Evolutionary conservation across 1,140 invertebrate genomes (phyloP), one percentile per base, ranked within the genome.

Genomic region (Planococcus citri): DNA sequence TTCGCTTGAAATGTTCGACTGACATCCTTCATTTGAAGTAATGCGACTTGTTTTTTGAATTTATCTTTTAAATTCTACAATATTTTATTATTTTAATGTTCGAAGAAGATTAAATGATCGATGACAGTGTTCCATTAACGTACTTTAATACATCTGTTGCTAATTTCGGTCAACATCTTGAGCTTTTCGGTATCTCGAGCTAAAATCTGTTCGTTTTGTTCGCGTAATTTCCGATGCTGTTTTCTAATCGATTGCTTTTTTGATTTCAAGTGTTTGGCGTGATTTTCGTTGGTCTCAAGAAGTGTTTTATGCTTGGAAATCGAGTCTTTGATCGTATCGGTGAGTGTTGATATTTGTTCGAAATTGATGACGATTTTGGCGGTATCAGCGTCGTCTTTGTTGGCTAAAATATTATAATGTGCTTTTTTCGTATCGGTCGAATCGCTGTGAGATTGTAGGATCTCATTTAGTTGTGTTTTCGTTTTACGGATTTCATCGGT

Each of bases 351-450:
- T 74, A 73, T 72, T 75, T 79, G 17, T 75, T 38, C 76, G 75
- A 73, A 79, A 78, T 68, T 72, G 58, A 0, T 68, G 33, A 21
- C 71, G 29, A 70, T 68, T 69, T 76, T 74, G 0, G 33, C 27
- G 70, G 73, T 73, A 70, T 75, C 72, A 22, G 27, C 68, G 60
- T 77, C 74, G 41, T 81, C 79, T 27, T 76, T 73, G 61, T 76
- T 73, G 69, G 79, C 77, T 57, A 80, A 73, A 69, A 75, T 76
- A 21, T 79, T 77, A 60, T 80, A 80, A 25, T 80, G 78, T 20
- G 78, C 77, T 33, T 73, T 74, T 69, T 78, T 80, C 21, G 70
- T 73, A 64, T 75, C 74, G 0, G 76, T 78, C 25, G 69, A 73
- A 17, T 27, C 72, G 60, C 78, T 74, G 68, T 81, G 80, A 38